Conservation (phyloP, 1,140 invertebrate species). For the Ceratoteleas bidentatus region DNA sequence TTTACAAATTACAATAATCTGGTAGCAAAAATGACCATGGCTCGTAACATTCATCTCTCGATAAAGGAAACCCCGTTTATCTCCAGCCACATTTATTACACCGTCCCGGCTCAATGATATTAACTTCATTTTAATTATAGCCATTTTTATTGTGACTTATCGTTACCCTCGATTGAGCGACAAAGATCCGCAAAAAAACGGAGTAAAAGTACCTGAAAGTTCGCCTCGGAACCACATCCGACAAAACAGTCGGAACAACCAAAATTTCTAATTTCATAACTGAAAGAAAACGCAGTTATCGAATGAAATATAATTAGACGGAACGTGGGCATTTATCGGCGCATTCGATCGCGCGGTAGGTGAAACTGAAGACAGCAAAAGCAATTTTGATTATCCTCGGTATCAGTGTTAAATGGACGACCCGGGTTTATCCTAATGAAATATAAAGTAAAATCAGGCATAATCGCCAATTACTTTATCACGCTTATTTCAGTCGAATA, state of each 20-base stretch:
- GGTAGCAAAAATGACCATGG: too few relatives aligned
- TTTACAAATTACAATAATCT: too few relatives aligned
- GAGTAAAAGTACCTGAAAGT: not conserved
- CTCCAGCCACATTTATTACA: too few relatives aligned
- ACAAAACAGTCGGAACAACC: not conserved
- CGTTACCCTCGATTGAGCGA: too few relatives aligned
- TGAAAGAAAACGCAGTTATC: not conserved
- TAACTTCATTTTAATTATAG: too few relatives aligned
- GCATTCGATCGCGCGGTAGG: conserved; percentile 9
- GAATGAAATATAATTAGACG: conserved; percentile 36
- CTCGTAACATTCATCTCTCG: too few relatives aligned
- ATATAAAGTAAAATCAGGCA: conserved; percentile 48
- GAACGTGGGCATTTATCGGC: conserved; percentile 33
- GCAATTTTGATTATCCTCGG: conserved; percentile 43
- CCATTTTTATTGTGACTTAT: too few relatives aligned
- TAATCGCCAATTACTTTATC: conserved; percentile 46
- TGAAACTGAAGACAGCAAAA: conserved; percentile 28
- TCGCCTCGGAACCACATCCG: not conserved
- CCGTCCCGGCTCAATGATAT: too few relatives aligned
- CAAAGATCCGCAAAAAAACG: not conserved
- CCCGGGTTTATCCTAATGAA: conserved; percentile 35
- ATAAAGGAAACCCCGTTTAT: too few relatives aligned
- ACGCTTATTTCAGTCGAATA: conserved; percentile 19
- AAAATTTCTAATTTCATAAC: conserved; percentile 12
- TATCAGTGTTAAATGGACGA: conserved; percentile 21